Conservation (phyloP, 2,888 invertebrate species). For the Ethmia dodecea region DNA sequence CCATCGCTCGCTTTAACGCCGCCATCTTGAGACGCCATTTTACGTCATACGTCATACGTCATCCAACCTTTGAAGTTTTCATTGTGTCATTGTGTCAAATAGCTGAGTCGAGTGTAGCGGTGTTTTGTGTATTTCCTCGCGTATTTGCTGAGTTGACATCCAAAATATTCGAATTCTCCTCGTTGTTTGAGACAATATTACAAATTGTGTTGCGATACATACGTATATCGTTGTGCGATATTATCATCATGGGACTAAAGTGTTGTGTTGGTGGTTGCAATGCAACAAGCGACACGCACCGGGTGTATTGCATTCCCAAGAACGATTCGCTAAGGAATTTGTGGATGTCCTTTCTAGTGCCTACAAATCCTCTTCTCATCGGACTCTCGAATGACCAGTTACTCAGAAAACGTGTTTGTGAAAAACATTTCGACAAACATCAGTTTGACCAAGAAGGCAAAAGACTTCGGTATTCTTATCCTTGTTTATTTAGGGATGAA, state of each 20-base stretch:
- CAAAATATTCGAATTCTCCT: neutral
- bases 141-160: neutral
- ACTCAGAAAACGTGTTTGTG: slow-evolving; percentile 15
- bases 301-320: slow-evolving; percentile 16
- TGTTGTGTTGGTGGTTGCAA: slow-evolving; percentile 20
- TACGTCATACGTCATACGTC: too few relatives aligned
- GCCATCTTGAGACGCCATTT: neutral
- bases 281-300: slow-evolving; percentile 16
- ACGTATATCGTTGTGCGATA: too few relatives aligned
- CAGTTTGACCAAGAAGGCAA: slow-evolving; percentile 14
- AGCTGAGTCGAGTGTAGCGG: neutral
- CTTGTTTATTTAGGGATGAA: slow-evolving; percentile 12
- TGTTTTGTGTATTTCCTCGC: neutral
- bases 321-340: slow-evolving; percentile 16
- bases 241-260: slow-evolving; percentile 4
- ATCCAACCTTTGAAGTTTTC: too few relatives aligned
- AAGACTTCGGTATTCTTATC: slow-evolving; percentile 13
- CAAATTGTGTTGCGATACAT: too few relatives aligned
- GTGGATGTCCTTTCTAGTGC: slow-evolving; percentile 19
- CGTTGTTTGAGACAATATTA: neutral
- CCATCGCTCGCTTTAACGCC: neutral
- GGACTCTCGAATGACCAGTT: slow-evolving; percentile 15
- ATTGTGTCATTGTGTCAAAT: neutral
- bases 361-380: slow-evolving; percentile 13
- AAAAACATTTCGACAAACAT: slow-evolving; percentile 18